These are phyloP conservation scores for Rosalia funebris DNA, from an alignment of 2,888 invertebrate species.

Conservation along the genomic window DNA sequence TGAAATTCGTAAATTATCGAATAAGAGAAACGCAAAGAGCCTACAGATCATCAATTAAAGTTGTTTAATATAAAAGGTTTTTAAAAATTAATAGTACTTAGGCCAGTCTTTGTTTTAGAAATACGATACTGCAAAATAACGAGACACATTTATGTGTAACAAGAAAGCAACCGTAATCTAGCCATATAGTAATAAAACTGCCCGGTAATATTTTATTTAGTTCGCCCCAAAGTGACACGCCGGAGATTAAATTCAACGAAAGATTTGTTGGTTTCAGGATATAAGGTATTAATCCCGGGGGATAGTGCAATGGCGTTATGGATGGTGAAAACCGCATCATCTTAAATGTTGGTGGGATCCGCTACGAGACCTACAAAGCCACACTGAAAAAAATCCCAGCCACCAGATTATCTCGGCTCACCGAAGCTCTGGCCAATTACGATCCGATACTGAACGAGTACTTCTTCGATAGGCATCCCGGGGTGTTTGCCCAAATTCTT, in stretches of 20 bases:
- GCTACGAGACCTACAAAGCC: slow-evolving; percentile 80
- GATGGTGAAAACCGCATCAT: slow-evolving; percentile 94
- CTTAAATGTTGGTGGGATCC: slow-evolving; percentile 91
- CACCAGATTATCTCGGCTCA: slow-evolving; percentile 82
- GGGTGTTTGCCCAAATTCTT: slow-evolving; percentile 89
- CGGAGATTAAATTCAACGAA: slow-evolving; percentile 10
- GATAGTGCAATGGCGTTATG: slow-evolving; percentile 65
- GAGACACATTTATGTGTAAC: too few species aligned
- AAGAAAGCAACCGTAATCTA: neutral
- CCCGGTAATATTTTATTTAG: slow-evolving; percentile 12
- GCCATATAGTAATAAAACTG: neutral
- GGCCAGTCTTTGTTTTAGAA: too few species aligned
- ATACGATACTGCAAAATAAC: too few species aligned
- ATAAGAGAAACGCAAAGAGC: too few species aligned
- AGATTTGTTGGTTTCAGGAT: slow-evolving; percentile 27
- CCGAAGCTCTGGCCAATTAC: slow-evolving; percentile 88
- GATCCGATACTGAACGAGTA: slow-evolving; percentile 90
- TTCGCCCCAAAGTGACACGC: neutral
- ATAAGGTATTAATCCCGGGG: slow-evolving; percentile 18
- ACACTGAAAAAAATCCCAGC: slow-evolving; percentile 91
- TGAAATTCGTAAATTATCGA: too few species aligned
- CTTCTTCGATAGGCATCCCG: slow-evolving; percentile 87
- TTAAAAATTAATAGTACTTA: too few species aligned
- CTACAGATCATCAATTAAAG: too few species aligned
- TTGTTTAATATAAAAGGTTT: too few species aligned